A percentile compares a stretch with the other conserved stretches of the same genome.
These are phyloP conservation scores for Artemisiospiza belli DNA, from an alignment of 2,113 vertebrate genomes.

Conservation along the genomic window DNA sequence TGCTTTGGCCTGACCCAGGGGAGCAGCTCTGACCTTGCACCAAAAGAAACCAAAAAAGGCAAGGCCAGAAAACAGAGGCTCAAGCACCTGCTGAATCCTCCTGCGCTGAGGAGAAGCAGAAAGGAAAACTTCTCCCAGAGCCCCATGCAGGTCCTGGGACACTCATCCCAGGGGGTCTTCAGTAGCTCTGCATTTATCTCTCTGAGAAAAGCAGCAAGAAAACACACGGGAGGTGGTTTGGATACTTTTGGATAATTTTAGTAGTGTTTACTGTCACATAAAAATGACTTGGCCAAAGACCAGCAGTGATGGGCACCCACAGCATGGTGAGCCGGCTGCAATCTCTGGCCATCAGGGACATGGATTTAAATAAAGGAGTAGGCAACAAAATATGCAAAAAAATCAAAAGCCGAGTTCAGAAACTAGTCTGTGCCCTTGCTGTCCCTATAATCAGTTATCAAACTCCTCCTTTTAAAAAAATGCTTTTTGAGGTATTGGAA, in stretches of 20 bases:
- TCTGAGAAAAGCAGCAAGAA: background rate
- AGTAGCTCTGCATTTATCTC: background rate
- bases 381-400: background rate
- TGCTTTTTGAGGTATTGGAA: background rate
- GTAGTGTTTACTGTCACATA: background rate
- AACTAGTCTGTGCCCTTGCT: background rate
- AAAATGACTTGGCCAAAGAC: background rate
- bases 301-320: background rate
- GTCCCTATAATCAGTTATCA: background rate
- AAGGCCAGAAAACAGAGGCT: background rate
- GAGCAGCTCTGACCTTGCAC: background rate
- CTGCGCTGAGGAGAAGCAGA: background rate
- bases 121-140: background rate
- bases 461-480: background rate
- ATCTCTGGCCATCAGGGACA: background rate
- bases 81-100: background rate
- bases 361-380: background rate
- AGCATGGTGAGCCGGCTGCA: background rate
- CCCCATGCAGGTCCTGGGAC: accelerated
- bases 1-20: background rate
- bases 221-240: background rate
- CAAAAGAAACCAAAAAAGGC: background rate
- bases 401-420: background rate
- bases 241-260: background rate
- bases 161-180: background rate